phyloP scores from a whole-genome alignment of 2,113 vertebrate species.

The Polypterus senegalus region DNA sequence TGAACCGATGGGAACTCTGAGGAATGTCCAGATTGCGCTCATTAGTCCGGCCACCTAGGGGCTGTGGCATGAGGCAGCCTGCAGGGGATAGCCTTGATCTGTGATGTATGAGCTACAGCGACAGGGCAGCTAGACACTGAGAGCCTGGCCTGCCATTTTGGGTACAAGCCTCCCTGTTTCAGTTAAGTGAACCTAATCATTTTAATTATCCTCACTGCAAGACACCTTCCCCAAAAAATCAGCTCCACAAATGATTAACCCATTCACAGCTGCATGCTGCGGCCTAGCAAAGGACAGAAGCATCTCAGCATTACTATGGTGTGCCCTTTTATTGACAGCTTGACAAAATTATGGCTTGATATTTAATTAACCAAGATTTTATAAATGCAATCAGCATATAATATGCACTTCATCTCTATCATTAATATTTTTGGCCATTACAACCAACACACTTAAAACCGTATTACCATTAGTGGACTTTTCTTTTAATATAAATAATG shows the following conservation, averaged over 20 bases:
- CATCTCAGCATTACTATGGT: slow-evolving; percentile 6
- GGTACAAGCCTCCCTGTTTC: slow-evolving; percentile 23
- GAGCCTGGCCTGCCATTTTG: slow-evolving; percentile 30
- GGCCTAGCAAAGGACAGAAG: slow-evolving; percentile 11
- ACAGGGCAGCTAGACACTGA: slow-evolving; percentile 31
- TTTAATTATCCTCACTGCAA: slow-evolving; percentile 35
- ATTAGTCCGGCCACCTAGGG: slow-evolving; percentile 75
- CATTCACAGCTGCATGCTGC: slow-evolving; percentile 1
- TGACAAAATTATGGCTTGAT: no score
- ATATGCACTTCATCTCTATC: no score
- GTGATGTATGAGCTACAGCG: slow-evolving; percentile 46
- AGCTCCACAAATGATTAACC: no score
- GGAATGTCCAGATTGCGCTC: slow-evolving; percentile 50
- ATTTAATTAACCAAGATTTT: no score
- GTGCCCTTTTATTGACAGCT: no score
- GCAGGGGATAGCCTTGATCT: slow-evolving; percentile 57
- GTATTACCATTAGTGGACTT: no score
- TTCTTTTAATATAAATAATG: no score
- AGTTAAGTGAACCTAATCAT: slow-evolving; percentile 28
- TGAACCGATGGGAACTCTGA: slow-evolving; percentile 50
- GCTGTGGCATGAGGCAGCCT: slow-evolving; percentile 38
- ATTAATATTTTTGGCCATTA: no score
- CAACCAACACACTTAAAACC: no score
- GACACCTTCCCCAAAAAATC: slow-evolving; percentile 1
- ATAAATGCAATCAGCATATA: no score